Percentiles rank a stretch among this genome's conserved stretches.
phyloP scores from a whole-genome alignment of 2,888 invertebrate genomes.

The Gastracanthus pulcherrimus region DNA sequence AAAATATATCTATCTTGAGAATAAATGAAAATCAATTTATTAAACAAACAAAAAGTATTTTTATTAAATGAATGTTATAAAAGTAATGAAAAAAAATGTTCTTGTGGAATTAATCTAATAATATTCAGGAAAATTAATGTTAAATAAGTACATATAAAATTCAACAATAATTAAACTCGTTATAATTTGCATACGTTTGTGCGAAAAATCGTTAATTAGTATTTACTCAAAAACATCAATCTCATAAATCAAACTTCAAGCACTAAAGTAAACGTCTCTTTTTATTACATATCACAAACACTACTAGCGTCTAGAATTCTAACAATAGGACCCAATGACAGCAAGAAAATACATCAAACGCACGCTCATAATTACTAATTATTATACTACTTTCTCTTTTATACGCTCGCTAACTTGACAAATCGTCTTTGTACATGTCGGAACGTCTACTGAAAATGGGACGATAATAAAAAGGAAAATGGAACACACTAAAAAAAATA shows the following conservation, averaged over 20 bases:
- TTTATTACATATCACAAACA: not conserved
- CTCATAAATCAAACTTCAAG: not conserved
- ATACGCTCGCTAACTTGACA: conserved; percentile 2
- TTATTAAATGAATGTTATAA: not conserved
- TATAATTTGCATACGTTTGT: not conserved
- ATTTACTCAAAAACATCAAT: not conserved
- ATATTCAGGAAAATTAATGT: not conserved
- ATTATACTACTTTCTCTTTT: conserved; percentile 23
- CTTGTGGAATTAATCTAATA: too few relatives aligned
- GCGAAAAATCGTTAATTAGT: not conserved
- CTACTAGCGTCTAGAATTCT: not conserved
- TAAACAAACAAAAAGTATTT: too few relatives aligned
- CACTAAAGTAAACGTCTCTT: not conserved
- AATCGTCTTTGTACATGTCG: not conserved
- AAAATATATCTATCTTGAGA: too few relatives aligned
- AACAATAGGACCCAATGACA: conserved; percentile 21
- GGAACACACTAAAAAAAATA: not conserved
- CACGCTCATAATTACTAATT: not conserved
- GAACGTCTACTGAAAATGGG: not conserved
- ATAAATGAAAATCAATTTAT: too few relatives aligned
- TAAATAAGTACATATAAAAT: too few relatives aligned
- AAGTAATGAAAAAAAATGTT: not conserved
- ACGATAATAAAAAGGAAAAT: not conserved
- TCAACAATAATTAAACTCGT: too few relatives aligned
- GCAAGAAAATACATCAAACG: conserved; percentile 14